A percentile compares a stretch with the other conserved stretches of the same genome.
Evolutionary conservation across 2,888 invertebrate species (phyloP).

Genomic region (Notodonta ziczac): DNA sequence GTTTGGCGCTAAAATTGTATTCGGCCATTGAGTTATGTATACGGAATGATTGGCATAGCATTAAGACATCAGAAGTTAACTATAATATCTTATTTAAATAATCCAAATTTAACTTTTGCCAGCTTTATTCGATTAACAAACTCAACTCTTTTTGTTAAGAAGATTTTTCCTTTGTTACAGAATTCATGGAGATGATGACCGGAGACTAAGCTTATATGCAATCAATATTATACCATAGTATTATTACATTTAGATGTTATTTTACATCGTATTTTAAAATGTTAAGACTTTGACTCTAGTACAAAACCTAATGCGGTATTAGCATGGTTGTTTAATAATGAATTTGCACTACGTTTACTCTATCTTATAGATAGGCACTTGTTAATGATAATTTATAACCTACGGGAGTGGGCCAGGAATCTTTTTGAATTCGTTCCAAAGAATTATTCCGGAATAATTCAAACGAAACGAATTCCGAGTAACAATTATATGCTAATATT

Average conservation of each 20-base stretch:
- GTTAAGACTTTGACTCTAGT: slow-evolving; percentile 69
- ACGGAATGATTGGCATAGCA: too few relatives aligned
- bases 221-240: slow-evolving; percentile 51
- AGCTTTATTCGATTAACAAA: not conserved
- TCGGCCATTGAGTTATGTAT: not conserved
- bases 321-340: slow-evolving; percentile 62
- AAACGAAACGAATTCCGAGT: slow-evolving; percentile 56
- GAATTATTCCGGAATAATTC: slow-evolving; percentile 79
- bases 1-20: slow-evolving; percentile 10
- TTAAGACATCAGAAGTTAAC: too few relatives aligned
- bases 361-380: slow-evolving; percentile 75
- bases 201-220: slow-evolving; percentile 87
- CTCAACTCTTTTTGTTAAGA: not conserved
- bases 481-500: slow-evolving; percentile 72
- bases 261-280: slow-evolving; percentile 61
- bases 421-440: slow-evolving; percentile 60
- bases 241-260: slow-evolving; percentile 66
- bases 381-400: slow-evolving; percentile 46
- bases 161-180: slow-evolving; percentile 78
- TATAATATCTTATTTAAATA: too few relatives aligned
- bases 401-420: slow-evolving; percentile 44
- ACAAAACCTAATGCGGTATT: slow-evolving; percentile 78
- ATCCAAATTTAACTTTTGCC: too few relatives aligned
- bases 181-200: slow-evolving; percentile 98
- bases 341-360: slow-evolving; percentile 52